Percentiles rank a stretch among this genome's conserved stretches.
phyloP scores from a whole-genome alignment of 2,113 vertebrate genomes.

The Chiloscyllium plagiosum region DNA sequence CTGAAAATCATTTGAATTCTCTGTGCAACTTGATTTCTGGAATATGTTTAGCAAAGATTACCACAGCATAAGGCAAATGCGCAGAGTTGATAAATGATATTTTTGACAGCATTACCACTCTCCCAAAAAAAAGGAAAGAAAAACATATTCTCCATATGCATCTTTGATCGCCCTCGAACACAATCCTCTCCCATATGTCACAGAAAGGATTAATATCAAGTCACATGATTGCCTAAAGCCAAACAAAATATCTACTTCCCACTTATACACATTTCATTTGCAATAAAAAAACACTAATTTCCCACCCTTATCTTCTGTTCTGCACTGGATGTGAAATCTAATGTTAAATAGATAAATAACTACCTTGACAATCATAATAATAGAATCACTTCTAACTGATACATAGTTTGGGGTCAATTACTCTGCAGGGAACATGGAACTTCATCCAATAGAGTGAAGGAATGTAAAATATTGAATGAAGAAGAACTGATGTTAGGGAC shows the following conservation, averaged over 20 bases:
- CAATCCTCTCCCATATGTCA: too few relatives aligned
- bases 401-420: neutral
- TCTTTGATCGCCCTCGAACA: too few relatives aligned
- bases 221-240: neutral
- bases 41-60: neutral
- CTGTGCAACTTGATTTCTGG: neutral
- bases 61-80: neutral
- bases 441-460: neutral
- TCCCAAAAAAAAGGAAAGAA: neutral
- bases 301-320: neutral
- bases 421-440: neutral
- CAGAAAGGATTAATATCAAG: too few relatives aligned
- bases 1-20: neutral
- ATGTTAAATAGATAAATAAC: neutral
- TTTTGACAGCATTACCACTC: neutral
- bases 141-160: too few relatives aligned
- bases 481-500: neutral
- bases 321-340: neutral
- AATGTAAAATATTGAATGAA: neutral
- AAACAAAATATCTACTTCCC: neutral
- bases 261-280: neutral
- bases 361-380: neutral
- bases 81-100: neutral
- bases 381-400: neutral
- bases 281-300: constrained; percentile 4